Evolutionary conservation across 2,888 invertebrate genomes (phyloP).

Genomic region (Gandaritis pyraliata): DNA sequence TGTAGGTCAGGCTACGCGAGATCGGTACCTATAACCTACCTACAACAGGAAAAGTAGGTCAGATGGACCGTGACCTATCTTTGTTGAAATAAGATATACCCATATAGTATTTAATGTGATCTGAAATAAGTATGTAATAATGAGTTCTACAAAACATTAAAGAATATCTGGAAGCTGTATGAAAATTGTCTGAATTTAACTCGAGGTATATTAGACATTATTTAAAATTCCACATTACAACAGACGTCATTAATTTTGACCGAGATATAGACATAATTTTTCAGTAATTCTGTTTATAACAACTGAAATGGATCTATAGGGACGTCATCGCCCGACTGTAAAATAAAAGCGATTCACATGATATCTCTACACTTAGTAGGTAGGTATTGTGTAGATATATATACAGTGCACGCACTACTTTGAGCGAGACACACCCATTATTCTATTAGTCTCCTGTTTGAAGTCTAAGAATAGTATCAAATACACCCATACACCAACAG

Average conservation of each 20-base stretch:
- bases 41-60: slow-evolving; percentile 49
- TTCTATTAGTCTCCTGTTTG: slow-evolving; percentile 15
- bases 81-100: neutral
- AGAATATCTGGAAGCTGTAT: too few relatives aligned
- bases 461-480: slow-evolving; percentile 11
- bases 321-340: slow-evolving; percentile 42
- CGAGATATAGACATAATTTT: too few relatives aligned
- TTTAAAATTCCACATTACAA: too few relatives aligned
- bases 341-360: slow-evolving; percentile 55
- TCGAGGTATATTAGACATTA: too few relatives aligned
- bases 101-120: too few relatives aligned
- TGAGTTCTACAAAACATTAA: too few relatives aligned
- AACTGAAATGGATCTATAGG: slow-evolving; percentile 53
- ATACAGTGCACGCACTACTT: slow-evolving; percentile 6
- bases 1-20: slow-evolving; percentile 11
- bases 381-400: neutral
- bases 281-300: slow-evolving; percentile 29
- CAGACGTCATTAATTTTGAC: too few relatives aligned
- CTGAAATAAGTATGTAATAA: too few relatives aligned
- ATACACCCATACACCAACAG: neutral
- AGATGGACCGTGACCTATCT: slow-evolving; percentile 47
- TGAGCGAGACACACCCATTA: slow-evolving; percentile 21
- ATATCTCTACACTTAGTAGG: slow-evolving; percentile 17
- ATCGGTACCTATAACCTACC: too few relatives aligned
- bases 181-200: too few relatives aligned